Base-by-base conservation (phyloP, 2,888 invertebrate species). In the Poecilobothrus nobilitatus region DNA sequence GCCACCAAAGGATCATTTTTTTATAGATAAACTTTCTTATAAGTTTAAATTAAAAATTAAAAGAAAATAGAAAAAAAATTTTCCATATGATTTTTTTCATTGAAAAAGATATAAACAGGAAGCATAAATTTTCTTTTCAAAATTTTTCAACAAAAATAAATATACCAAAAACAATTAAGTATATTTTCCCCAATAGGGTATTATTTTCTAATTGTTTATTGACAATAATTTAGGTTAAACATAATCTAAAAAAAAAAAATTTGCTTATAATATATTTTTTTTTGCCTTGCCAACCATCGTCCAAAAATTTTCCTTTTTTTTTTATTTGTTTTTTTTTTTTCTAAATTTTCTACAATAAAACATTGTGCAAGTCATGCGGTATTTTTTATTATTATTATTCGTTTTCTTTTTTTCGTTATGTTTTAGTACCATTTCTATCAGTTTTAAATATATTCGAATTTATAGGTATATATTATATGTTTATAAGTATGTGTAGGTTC, bases 351-450 rank as follows among this genome's bases (percentile, higher is more conserved):
- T 27, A 27, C 27, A 27, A 27, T 27, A 53, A 10, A 37, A 37
- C 12, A 37, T 37, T 53, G 53, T 53, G 53, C 53, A 53, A 53
- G 53, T 53, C 53, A 53, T 53, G 53, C 53, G 53, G 53, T 53
- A 53, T 53, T 53, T 53, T 53, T 53, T 12, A 10, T 18, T 15
- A 53, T 53, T 18, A 2, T 53, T 53, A 18, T n/a, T n/a, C n/a
- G n/a, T 53, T 18, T 53, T 53, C 2, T 53, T 18, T 18, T 53
- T 12, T 1, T n/a, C 18, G n/a, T 18, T 12, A 12, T 41, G 2
- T 15, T 41, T 41, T 9, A 12, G 41, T 41, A 12, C 41, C 1
- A 41, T 15, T 41, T 15, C 41, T 41, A 12, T 41, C 1, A 41
- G 9, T 41, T 41, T 41, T 2, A 41, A 41, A 27, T 41, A 12